Evolutionary conservation across 2,113 vertebrate species (phyloP).

Genomic region (Thamnophis sirtalis): DNA sequence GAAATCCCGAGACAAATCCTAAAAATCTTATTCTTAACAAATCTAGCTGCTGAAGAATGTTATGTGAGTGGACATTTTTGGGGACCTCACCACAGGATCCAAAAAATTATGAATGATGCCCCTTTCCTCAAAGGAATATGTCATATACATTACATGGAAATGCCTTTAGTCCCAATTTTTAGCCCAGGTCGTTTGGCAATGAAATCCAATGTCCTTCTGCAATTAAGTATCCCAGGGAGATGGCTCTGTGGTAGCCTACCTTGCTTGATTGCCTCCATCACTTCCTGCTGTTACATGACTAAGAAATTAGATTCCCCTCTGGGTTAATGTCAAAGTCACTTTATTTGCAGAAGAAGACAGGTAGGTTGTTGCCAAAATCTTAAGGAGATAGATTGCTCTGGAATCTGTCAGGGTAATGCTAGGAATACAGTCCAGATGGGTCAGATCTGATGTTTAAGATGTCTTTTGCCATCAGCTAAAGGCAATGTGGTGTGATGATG

Average conservation of each 20-base stretch:
- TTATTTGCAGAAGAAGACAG: not conserved
- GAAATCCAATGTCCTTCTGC: not conserved
- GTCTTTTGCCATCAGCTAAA: not conserved
- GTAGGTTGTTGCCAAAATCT: not conserved
- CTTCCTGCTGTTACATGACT: not conserved
- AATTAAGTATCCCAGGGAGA: not conserved
- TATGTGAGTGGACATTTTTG: not conserved
- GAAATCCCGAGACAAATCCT: not conserved
- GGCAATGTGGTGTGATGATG: not conserved
- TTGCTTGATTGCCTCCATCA: not conserved
- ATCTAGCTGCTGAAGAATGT: not conserved
- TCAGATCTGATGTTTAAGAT: not conserved
- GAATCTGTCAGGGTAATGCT: not conserved
- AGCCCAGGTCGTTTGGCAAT: not conserved
- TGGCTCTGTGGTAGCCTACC: not conserved
- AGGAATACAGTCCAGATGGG: not conserved
- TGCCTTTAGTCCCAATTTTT: not conserved
- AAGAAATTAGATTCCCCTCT: conserved; percentile 3
- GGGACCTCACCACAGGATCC: not conserved
- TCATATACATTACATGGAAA: not conserved
- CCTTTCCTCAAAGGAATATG: not conserved
- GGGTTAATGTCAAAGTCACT: conserved; percentile 6
- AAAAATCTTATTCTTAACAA: not conserved
- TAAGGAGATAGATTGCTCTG: not conserved
- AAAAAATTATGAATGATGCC: not conserved